Evolutionary conservation across 2,113 vertebrate species (phyloP), one percentile per base, ranked within the genome.

Genomic region (Atherinomorus stipes): DNA sequence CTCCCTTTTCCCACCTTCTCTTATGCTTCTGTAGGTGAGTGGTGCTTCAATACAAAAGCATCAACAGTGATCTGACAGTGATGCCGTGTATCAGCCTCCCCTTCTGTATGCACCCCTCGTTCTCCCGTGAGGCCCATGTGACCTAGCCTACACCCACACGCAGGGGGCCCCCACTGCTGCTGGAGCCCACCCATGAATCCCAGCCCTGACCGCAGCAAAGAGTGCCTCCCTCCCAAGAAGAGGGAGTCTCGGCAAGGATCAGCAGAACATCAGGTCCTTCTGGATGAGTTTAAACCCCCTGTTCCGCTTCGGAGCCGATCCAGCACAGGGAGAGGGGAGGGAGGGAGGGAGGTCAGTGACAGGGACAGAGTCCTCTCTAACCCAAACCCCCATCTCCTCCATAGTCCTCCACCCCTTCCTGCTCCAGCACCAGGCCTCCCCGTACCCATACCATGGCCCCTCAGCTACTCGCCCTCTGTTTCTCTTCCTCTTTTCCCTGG

Each of bases 211-310:
- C 94, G 92, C 59, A 84, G 92, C 89, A 93, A 94, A 93, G 94
- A 94, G 90, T 93, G 92, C 90, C 93, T 95, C 85, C 94, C 94
- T 86, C 94, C 94, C 1, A 94, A 95, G 85, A 95, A 95, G 87
- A 93, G 94, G 90, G 94, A 95, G 82, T 90, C 92, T 85, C 91
- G 92, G 34, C 93, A 94, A 88, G 91, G 91, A 66, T 94, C 89
- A 13, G 51, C 70, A 0, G 92, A 93, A 38, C 90, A 85, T 68
- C 85, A 84, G 21, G 64, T 85, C 51, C 80, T 84, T 3, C 80
- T 90, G 76, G 93, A 94, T 57, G 91, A 93, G 68, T 95, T 95
- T 52, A 95, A 94, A 85, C 92, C 86, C 53, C 94, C 94, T 1
- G 92, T 94, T 64, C 94, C 89, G 0, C 76, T 93, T 51, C 82